These are phyloP conservation scores for Xanthia togata DNA, from an alignment of 2,888 invertebrate species.

Conservation along the genomic window DNA sequence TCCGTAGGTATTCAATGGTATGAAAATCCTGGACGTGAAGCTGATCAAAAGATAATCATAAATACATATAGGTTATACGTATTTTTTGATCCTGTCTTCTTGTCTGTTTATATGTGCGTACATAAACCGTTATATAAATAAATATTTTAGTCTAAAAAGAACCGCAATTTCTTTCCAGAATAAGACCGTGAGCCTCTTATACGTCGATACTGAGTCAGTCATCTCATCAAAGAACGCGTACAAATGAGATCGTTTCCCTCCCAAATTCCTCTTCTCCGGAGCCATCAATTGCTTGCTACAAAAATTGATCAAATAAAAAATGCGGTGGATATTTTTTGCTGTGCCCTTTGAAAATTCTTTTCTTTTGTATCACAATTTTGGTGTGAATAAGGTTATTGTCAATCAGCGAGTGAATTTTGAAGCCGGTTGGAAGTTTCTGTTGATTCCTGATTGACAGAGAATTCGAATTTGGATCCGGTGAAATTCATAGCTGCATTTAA, in stretches of 20 bases:
- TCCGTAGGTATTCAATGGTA: background rate
- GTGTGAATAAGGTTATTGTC: slow-evolving; percentile 63
- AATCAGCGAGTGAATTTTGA: slow-evolving; percentile 54
- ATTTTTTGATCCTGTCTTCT: background rate
- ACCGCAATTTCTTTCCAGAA: slow-evolving; percentile 38
- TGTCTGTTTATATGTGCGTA: background rate
- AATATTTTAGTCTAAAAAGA: background rate
- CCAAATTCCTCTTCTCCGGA: slow-evolving; percentile 65
- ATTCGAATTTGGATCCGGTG: slow-evolving; percentile 15
- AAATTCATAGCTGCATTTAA: slow-evolving; percentile 44
- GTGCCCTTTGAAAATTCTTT: slow-evolving; percentile 55
- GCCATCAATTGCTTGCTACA: slow-evolving; percentile 76
- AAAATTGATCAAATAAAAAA: slow-evolving; percentile 81
- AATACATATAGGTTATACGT: too few relatives aligned
- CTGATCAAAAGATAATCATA: too few relatives aligned
- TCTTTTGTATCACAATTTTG: slow-evolving; percentile 60
- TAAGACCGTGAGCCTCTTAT: slow-evolving; percentile 51
- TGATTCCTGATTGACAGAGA: slow-evolving; percentile 42
- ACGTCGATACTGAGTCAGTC: slow-evolving; percentile 69
- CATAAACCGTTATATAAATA: background rate
- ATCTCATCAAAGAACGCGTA: slow-evolving; percentile 76
- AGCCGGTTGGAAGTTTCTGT: slow-evolving; percentile 18
- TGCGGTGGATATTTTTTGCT: slow-evolving; percentile 69
- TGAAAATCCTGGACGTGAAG: too few relatives aligned
- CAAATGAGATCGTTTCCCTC: slow-evolving; percentile 79